Base-by-base conservation (phyloP, 2,888 invertebrate species). In the Pyrochroa serraticornis region DNA sequence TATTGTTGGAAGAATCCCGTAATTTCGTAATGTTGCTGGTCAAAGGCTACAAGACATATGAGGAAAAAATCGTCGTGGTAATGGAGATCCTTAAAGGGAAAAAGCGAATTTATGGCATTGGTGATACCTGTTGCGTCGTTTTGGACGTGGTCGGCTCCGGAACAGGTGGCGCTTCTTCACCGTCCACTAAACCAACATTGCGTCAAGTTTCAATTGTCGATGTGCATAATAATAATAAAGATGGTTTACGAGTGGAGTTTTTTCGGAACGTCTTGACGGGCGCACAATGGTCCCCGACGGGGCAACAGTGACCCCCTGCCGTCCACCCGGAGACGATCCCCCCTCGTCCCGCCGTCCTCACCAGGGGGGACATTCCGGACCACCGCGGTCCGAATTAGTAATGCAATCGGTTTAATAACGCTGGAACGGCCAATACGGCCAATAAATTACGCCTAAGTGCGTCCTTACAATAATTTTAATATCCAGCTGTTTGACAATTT, bases 181-280 rank as follows among this genome's bases (percentile, higher is more conserved):
- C 60, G 63, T 57, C 66, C 64, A 68, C 66, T 69, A 70, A 69
- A 67, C 53, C 69, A 69, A 71, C 68, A 71, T 72, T 72, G 72
- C 70, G 70, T 72, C 71, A 72, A 71, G 68, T 72, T 72, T 72
- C 73, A 73, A 73, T 73, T 72, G 72, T 73, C 65, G 70, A 63
- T 63, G 64, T 67, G 70, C 67, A 69, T 68, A 72, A 70, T 70
- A 73, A 76, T 79, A 77, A 78, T 77, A 76, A 77, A 78, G 78
- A 77, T 78, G 73, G 77, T 78, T 79, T 77, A 78, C 75, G 77
- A 75, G 72, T 73, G 74, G 71, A 71, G 73, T 72, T 68, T 70
- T 67, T 70, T 71, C 67, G 58, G 67, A 71, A 75, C 70, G 68
- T 79, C 79, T 76, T 79, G 78, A 79, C 79, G 76, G 73, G 68